These are phyloP conservation scores for Rissa tridactyla DNA, from an alignment of 2,113 vertebrate species.

Conservation along the genomic window DNA sequence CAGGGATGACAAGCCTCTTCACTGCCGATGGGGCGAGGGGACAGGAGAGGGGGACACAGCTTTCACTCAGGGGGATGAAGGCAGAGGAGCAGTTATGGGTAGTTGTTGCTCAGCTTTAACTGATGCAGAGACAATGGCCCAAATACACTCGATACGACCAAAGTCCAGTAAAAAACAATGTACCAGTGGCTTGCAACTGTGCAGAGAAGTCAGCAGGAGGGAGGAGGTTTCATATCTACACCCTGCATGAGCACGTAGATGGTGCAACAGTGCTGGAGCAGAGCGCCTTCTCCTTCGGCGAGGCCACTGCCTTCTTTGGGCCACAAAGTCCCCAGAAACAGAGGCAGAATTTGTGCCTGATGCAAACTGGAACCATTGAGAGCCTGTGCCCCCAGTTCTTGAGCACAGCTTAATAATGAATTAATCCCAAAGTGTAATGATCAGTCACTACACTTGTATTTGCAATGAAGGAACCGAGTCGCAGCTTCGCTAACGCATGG, in stretches of 20 bases:
- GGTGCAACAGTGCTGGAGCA: not conserved
- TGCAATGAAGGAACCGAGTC: not conserved
- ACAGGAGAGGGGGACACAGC: not conserved
- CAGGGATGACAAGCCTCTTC: not conserved
- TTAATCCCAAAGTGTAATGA: not conserved
- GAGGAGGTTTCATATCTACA: not conserved
- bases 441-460: too few relatives aligned
- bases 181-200: not conserved
- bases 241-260: fast-evolving
- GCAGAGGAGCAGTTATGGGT: not conserved
- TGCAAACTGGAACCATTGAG: not conserved
- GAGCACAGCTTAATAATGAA: not conserved
- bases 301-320: not conserved
- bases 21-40: fast-evolving
- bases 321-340: not conserved
- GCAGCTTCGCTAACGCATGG: not conserved
- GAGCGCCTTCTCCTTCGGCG: not conserved
- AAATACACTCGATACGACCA: fast-evolving
- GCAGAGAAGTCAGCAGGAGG: not conserved
- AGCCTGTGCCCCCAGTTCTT: not conserved
- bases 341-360: not conserved
- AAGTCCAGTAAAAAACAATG: not conserved
- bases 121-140: not conserved
- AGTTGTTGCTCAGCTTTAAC: not conserved
- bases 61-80: fast-evolving